phyloP scores from a whole-genome alignment of 2,113 vertebrate genomes.

The Pterocles orientalis region DNA sequence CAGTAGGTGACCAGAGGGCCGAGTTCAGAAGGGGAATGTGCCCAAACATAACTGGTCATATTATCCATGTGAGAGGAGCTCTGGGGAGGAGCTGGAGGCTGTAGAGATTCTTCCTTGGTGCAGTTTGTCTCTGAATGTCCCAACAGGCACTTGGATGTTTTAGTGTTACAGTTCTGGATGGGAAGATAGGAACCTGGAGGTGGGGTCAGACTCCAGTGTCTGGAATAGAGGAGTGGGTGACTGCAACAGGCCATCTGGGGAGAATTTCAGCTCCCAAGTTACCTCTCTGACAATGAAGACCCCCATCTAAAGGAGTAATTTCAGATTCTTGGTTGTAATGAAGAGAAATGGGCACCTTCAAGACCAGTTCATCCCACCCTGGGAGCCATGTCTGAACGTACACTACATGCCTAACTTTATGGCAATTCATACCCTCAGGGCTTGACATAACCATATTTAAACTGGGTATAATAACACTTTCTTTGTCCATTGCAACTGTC shows the following conservation, averaged over 20 bases:
- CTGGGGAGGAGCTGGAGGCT: background rate
- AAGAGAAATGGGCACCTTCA: background rate
- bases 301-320: background rate
- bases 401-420: background rate
- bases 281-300: background rate
- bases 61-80: background rate
- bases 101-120: fast-evolving
- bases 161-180: background rate
- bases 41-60: background rate
- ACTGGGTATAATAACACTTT: background rate
- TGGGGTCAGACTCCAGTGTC: background rate
- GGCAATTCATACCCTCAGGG: background rate
- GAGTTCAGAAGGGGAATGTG: background rate
- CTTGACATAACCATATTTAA: fast-evolving
- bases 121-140: background rate
- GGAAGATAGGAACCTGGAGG: background rate
- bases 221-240: background rate
- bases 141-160: background rate
- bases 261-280: background rate
- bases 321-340: background rate
- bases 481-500: background rate
- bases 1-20: background rate
- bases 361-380: background rate
- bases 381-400: background rate
- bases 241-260: background rate